Percentiles rank a stretch among this genome's conserved stretches.
phyloP scores from a whole-genome alignment of 2,113 vertebrate species.

The Centropus unirufus region DNA sequence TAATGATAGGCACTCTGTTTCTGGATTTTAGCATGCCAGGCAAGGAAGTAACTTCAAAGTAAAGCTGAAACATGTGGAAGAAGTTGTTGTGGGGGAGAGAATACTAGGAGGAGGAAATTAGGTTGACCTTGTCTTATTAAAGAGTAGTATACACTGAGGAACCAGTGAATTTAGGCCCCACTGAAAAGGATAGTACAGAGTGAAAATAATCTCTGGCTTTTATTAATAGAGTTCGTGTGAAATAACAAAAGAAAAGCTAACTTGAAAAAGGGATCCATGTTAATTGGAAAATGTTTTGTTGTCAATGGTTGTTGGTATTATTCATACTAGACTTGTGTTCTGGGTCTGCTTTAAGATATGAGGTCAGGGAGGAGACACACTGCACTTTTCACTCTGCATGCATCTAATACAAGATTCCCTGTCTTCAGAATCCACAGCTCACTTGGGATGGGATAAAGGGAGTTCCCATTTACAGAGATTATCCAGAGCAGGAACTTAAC shows the following conservation, averaged over 20 bases:
- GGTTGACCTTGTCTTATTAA: background rate
- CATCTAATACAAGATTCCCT: background rate
- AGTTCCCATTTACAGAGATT: background rate
- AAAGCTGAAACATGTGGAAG: conserved; percentile 52
- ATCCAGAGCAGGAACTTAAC: background rate
- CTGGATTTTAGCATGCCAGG: conserved; percentile 47
- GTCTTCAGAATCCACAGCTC: background rate
- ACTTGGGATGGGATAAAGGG: background rate
- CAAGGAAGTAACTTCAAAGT: conserved; percentile 60
- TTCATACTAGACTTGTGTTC: background rate
- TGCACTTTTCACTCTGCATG: background rate
- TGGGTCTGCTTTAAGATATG: background rate
- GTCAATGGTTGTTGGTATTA: background rate
- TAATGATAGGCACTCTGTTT: conserved; percentile 32
- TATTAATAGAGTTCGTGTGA: background rate
- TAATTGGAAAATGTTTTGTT: background rate
- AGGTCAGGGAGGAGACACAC: background rate
- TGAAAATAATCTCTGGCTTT: background rate
- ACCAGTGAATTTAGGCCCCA: background rate
- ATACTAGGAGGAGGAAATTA: conserved; percentile 14
- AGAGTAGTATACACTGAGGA: background rate
- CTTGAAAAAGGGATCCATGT: background rate
- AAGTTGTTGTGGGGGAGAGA: background rate
- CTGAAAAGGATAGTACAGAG: background rate
- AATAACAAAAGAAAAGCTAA: background rate